Evolutionary conservation across 2,113 vertebrate genomes (phyloP).

Genomic region (pig (Sus scrofa)): DNA sequence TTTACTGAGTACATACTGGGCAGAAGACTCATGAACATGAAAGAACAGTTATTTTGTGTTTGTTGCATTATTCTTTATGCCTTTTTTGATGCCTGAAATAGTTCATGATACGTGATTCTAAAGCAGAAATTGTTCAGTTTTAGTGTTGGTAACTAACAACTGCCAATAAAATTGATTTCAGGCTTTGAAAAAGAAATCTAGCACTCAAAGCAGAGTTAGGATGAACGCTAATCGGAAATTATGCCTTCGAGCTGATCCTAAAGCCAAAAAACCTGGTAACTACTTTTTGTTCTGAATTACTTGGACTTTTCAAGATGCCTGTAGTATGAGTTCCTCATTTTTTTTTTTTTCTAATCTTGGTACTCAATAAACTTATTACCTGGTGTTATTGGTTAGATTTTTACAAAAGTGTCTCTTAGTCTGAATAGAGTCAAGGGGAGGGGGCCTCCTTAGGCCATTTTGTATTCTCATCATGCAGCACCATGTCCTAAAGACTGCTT

Average conservation of each 20-base stretch:
- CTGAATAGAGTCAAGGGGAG: not conserved
- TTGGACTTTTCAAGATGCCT: slow-evolving; percentile 8
- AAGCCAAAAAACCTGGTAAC: not conserved
- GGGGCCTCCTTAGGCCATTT: not conserved
- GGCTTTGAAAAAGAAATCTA: not conserved
- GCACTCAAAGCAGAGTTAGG: not conserved
- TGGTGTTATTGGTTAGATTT: not conserved
- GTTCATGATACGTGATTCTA: not conserved
- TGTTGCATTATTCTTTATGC: not conserved
- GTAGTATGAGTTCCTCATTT: not conserved
- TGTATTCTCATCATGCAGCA: not conserved
- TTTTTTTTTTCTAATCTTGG: not conserved
- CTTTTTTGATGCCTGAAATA: slow-evolving; percentile 25
- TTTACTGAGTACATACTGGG: slow-evolving; percentile 36
- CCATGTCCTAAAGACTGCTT: not conserved
- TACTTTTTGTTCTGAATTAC: slow-evolving; percentile 38
- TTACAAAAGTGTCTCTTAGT: not conserved
- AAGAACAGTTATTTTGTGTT: slow-evolving; percentile 33
- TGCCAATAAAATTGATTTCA: slow-evolving; percentile 34
- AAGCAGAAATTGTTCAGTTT: not conserved
- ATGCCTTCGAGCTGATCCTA: slow-evolving; percentile 3
- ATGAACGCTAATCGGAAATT: slow-evolving; percentile 20
- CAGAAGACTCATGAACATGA: not conserved
- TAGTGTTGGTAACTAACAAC: not conserved
- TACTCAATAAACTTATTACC: not conserved